Evolutionary conservation across 2,113 vertebrate species (phyloP).

Genomic region (Salminus brasiliensis): DNA sequence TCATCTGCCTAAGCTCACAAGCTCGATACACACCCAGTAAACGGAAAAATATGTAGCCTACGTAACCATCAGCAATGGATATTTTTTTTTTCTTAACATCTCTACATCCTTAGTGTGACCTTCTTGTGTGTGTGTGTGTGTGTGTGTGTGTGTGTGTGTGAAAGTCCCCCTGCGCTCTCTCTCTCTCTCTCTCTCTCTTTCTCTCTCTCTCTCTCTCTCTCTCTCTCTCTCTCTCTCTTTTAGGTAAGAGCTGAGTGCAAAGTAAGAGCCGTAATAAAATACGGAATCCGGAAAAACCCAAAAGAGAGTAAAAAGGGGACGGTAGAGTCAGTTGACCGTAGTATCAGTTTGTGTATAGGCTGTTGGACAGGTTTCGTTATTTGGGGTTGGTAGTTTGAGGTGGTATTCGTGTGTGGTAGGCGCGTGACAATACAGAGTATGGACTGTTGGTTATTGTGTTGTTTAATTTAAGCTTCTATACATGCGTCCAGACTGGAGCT

Average conservation of each 20-base stretch:
- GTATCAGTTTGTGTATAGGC: background rate
- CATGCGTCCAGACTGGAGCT: too few relatives aligned
- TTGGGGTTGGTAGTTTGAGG: background rate
- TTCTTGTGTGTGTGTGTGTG: conserved; percentile 30
- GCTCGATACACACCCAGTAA: conserved; percentile 42
- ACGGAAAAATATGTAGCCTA: conserved; percentile 23
- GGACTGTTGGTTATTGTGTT: too few relatives aligned
- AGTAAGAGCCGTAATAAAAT: too few relatives aligned
- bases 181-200: too few relatives aligned
- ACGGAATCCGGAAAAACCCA: background rate
- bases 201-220: too few relatives aligned
- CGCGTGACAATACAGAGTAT: too few relatives aligned
- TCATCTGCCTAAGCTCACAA: conserved; percentile 9
- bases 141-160: conserved; percentile 5
- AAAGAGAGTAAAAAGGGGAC: too few relatives aligned
- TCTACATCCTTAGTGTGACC: conserved; percentile 42
- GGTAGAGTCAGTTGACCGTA: too few relatives aligned
- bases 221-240: too few relatives aligned
- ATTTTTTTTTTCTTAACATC: conserved; percentile 20
- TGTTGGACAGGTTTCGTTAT: background rate
- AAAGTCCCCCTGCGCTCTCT: too few relatives aligned
- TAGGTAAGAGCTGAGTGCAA: background rate
- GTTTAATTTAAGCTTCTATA: too few relatives aligned
- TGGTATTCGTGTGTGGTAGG: background rate
- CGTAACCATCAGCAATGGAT: conserved; percentile 37